Evolutionary conservation across 1,140 invertebrate genomes (phyloP).

Genomic region (Teleogryllus occipitalis): DNA sequence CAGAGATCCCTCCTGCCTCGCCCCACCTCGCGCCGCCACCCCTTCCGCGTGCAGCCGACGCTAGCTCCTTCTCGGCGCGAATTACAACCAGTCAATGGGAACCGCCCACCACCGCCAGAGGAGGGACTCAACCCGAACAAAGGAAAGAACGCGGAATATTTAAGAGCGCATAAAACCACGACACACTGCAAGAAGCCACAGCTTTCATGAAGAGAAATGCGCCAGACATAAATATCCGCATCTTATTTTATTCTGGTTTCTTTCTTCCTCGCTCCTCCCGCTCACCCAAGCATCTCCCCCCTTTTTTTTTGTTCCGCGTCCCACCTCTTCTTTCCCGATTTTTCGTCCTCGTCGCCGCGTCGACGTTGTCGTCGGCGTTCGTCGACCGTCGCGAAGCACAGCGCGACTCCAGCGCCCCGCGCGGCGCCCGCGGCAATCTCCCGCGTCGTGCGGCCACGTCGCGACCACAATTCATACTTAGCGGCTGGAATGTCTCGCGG

Average conservation of each 20-base stretch:
- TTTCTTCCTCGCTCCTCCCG: background rate
- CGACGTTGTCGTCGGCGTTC: too few relatives aligned
- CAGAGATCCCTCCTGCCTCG: too few relatives aligned
- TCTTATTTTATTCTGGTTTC: background rate
- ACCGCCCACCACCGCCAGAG: background rate
- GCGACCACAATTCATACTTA: background rate
- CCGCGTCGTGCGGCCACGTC: background rate
- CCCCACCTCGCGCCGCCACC: too few relatives aligned
- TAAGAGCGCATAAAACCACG: background rate
- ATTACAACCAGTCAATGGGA: background rate
- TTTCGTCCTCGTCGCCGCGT: background rate
- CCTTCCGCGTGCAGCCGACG: too few relatives aligned
- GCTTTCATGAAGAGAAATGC: background rate
- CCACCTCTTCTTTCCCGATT: background rate
- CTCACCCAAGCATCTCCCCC: background rate
- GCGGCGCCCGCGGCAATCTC: background rate
- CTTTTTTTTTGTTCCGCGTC: background rate
- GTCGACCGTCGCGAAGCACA: too few relatives aligned
- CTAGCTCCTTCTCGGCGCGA: too few relatives aligned
- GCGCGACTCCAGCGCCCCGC: too few relatives aligned
- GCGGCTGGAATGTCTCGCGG: background rate
- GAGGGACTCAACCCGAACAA: background rate
- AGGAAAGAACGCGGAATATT: background rate
- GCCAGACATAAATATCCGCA: background rate
- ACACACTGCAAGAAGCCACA: background rate